A percentile compares a stretch with the other conserved stretches of the same genome.
Conservation (phyloP, 2,113 vertebrate genomes). For the Gadus macrocephalus region DNA sequence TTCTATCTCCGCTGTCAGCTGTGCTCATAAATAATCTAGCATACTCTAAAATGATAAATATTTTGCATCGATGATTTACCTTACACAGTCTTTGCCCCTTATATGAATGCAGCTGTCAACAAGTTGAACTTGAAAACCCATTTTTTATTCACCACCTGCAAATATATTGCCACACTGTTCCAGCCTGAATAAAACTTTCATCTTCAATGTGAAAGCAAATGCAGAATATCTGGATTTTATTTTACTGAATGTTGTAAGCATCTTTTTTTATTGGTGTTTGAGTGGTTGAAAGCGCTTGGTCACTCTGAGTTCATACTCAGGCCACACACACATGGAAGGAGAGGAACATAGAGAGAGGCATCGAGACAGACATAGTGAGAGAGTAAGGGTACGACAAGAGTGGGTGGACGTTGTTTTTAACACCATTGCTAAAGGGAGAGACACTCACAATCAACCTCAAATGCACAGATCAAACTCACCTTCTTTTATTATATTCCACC, state of each 20-base stretch:
- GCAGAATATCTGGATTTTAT: neutral
- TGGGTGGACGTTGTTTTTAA: constrained; percentile 17
- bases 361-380: neutral
- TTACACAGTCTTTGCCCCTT: no score
- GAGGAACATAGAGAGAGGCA: neutral
- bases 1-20: no score
- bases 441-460: constrained; percentile 29
- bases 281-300: constrained; percentile 32
- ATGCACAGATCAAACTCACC: constrained; percentile 46
- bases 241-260: constrained; percentile 7
- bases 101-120: neutral
- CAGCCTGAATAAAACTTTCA: no score
- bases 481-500: constrained; percentile 38
- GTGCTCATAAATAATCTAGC: no score
- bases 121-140: neutral
- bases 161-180: neutral
- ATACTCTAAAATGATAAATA: no score
- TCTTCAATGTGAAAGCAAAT: neutral
- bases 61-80: no score
- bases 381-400: neutral
- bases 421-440: constrained; percentile 11
- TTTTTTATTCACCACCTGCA: constrained; percentile 16
- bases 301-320: constrained; percentile 32
- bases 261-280: constrained; percentile 2
- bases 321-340: neutral